These are phyloP conservation scores for Protosalanx chinensis DNA, from an alignment of 2,797 vertebrate genomes.

Conservation along the genomic window DNA sequence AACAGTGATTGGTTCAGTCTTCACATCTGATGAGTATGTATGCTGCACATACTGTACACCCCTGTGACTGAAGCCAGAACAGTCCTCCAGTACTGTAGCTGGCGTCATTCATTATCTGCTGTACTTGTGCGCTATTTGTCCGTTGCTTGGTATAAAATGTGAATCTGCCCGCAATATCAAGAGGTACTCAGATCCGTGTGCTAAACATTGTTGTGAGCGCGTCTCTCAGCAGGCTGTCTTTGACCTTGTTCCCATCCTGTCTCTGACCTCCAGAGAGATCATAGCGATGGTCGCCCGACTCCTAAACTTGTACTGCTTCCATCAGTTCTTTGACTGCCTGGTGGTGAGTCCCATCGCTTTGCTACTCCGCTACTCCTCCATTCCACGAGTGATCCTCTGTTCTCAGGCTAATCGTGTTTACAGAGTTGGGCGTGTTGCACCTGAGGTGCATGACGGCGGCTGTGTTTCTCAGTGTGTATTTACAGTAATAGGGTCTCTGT, in stretches of 20 bases:
- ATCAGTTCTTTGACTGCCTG: slow-evolving; percentile 82
- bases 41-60: neutral
- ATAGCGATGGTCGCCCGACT: slow-evolving; percentile 76
- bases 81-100: neutral
- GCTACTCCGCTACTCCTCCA: no score
- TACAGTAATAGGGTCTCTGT: neutral
- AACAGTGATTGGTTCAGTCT: slow-evolving; percentile 77
- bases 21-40: slow-evolving; percentile 84
- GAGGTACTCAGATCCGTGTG: neutral
- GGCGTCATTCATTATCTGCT: no score
- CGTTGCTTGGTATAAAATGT: no score
- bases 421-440: no score
- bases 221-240: neutral
- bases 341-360: slow-evolving; percentile 65
- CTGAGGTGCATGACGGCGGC: no score
- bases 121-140: no score
- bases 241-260: neutral
- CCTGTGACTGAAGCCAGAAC: neutral
- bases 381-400: no score
- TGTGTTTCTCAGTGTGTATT: slow-evolving; percentile 1
- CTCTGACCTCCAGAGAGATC: slow-evolving; percentile 72
- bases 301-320: slow-evolving; percentile 74
- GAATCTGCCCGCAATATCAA: neutral
- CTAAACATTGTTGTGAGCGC: neutral
- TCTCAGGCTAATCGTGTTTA: no score